Conservation (phyloP, 2,888 invertebrate genomes). For the Cactoblastis cactorum region DNA sequence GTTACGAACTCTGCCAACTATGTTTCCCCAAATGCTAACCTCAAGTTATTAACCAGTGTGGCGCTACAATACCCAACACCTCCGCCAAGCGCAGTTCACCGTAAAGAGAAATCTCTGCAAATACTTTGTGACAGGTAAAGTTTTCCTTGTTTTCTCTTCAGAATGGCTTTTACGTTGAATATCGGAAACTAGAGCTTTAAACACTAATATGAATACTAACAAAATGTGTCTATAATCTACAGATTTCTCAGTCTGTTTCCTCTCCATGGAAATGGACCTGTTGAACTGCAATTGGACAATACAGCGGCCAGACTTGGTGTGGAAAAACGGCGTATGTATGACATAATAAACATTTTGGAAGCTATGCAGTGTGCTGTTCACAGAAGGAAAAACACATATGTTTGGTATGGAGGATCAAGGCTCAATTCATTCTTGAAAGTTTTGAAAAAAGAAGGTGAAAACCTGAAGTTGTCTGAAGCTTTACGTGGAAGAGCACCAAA, state of each 20-base stretch:
- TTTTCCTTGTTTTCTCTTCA: neutral
- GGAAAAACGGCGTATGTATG: slow-evolving; percentile 85
- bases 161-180: neutral
- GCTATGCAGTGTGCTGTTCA: slow-evolving; percentile 84
- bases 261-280: slow-evolving; percentile 65
- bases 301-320: slow-evolving; percentile 82
- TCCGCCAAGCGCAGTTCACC: slow-evolving; percentile 68
- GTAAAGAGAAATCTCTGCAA: slow-evolving; percentile 81
- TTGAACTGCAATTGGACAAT: slow-evolving; percentile 81
- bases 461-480: slow-evolving; percentile 72
- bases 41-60: slow-evolving; percentile 83
- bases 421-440: slow-evolving; percentile 79
- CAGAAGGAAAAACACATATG: slow-evolving; percentile 83
- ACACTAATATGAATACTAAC: too few relatives aligned
- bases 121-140: slow-evolving; percentile 79
- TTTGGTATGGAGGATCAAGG: slow-evolving; percentile 84
- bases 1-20: slow-evolving; percentile 75
- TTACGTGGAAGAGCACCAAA: slow-evolving; percentile 71
- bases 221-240: slow-evolving; percentile 25
- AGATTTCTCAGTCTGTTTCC: slow-evolving; percentile 80
- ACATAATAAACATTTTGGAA: slow-evolving; percentile 86
- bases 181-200: neutral
- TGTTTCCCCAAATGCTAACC: slow-evolving; percentile 83
- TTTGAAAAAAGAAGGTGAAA: slow-evolving; percentile 80
- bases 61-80: slow-evolving; percentile 77